Evolutionary conservation across 2,113 vertebrate species (phyloP), one percentile per base, ranked within the genome.

Genomic region (Psittacus erithacus): DNA sequence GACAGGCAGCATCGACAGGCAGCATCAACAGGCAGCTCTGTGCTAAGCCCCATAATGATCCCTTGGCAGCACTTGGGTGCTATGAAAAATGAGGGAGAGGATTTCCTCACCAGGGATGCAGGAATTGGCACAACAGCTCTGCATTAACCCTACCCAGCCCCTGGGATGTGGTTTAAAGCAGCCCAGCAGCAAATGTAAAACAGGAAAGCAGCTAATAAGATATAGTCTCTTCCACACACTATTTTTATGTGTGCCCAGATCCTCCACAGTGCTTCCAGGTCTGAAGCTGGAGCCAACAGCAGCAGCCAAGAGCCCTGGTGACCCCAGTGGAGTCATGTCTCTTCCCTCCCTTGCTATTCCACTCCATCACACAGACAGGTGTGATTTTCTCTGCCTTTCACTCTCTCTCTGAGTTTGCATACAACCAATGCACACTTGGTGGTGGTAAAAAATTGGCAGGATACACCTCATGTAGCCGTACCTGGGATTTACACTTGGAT

Each of bases 181-280:
- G 27, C n/a, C n/a, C 5, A 0, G 57, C 74, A 85, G 63, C 44
- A 80, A 81, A 79, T 10, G 24, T 92, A 70, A 74, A 92, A 39
- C 27, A 86, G 82, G 76, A 93, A 93, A 90, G 50, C 59, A 74
- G 43, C 46, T 77, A 77, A 83, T 25, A 83, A 60, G 88, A 92
- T 88, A 84, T 78, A 31, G 50, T 50, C 6, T 1, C 50, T 83
- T 92, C 79, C 88, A 94, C 68, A 57, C 64, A 60, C 82, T 78
- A 11, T 60, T 81, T 95, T 90, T 63, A 49, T 2, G 3, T 77
- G 33, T 88, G 59, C 19, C 59, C 18, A 69, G 85, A 53, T 89
- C n/a, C 55, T 88, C 63, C 31, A 10, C 1, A 1, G 46, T 38
- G 15, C 55, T 90, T 57, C 57, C 33, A 84, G 39, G 10, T 47